Evolutionary conservation across 1,140 invertebrate species (phyloP).

Genomic region (Orchestia grillus): DNA sequence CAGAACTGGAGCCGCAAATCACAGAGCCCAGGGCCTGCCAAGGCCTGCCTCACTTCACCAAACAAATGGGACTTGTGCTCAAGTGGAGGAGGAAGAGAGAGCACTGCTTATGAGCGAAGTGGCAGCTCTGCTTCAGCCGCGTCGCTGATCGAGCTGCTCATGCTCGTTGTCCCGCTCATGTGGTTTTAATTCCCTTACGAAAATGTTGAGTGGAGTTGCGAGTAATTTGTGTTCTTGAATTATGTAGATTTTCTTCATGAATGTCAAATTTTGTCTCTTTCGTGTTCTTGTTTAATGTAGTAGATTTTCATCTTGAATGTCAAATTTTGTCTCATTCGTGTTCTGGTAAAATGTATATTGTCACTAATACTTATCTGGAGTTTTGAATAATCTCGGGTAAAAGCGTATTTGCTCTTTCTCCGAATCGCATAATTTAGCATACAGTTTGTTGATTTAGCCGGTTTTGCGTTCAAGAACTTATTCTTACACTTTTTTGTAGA

Average conservation of each 20-base stretch:
- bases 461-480: too few relatives aligned
- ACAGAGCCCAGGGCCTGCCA: neutral
- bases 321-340: too few relatives aligned
- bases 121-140: neutral
- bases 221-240: neutral
- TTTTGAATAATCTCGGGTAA: too few relatives aligned
- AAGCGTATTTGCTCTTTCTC: too few relatives aligned
- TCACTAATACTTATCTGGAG: too few relatives aligned
- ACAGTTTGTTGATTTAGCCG: too few relatives aligned
- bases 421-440: too few relatives aligned
- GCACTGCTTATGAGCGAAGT: neutral
- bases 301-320: too few relatives aligned
- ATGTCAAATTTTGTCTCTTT: too few relatives aligned
- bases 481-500: too few relatives aligned
- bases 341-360: too few relatives aligned
- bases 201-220: neutral
- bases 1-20: neutral
- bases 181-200: neutral
- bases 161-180: neutral
- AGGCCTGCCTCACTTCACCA: neutral
- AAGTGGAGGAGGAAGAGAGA: neutral
- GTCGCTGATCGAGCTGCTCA: neutral
- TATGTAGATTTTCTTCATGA: neutral
- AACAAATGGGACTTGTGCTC: neutral
- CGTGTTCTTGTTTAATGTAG: too few relatives aligned